These are phyloP conservation scores for Drosophila pseudoananassae DNA, from an alignment of 1,140 invertebrate species.

Conservation along the genomic window DNA sequence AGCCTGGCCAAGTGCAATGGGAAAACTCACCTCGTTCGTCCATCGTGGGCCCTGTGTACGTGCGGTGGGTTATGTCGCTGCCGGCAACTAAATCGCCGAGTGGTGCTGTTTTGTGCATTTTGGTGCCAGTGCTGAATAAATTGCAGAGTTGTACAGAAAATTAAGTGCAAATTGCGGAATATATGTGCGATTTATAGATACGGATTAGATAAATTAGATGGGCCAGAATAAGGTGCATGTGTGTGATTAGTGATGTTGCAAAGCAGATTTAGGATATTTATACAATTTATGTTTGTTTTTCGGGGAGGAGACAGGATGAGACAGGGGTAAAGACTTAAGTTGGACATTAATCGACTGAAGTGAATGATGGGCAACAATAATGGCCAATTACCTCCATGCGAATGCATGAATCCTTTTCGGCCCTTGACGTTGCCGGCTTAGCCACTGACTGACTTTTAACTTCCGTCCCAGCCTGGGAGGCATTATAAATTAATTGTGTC, in stretches of 20 bases:
- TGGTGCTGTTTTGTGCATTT: constrained; percentile 73
- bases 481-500: constrained; percentile 57
- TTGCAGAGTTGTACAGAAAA: constrained; percentile 51
- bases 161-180: constrained; percentile 58
- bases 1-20: constrained; percentile 33
- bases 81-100: constrained; percentile 74
- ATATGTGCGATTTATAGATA: constrained; percentile 6
- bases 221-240: constrained; percentile 3
- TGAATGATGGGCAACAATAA: constrained; percentile 19
- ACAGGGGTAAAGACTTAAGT: constrained; percentile 49
- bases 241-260: constrained; percentile 13
- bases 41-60: constrained; percentile 65
- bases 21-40: constrained; percentile 78
- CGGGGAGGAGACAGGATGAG: constrained; percentile 2
- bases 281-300: constrained; percentile 34
- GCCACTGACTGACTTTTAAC: constrained; percentile 37
- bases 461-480: constrained; percentile 38
- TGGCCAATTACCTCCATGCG: constrained; percentile 32
- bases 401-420: constrained; percentile 4
- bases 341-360: constrained; percentile 66
- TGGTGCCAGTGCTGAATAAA: constrained; percentile 75
- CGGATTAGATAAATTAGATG: neutral
- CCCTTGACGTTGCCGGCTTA: constrained; percentile 4
- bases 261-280: constrained; percentile 40
- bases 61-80: constrained; percentile 82